Evolutionary conservation across 2,888 invertebrate genomes (phyloP), one percentile per base, ranked within the genome.

Genomic region (Cacoxenus indagator): DNA sequence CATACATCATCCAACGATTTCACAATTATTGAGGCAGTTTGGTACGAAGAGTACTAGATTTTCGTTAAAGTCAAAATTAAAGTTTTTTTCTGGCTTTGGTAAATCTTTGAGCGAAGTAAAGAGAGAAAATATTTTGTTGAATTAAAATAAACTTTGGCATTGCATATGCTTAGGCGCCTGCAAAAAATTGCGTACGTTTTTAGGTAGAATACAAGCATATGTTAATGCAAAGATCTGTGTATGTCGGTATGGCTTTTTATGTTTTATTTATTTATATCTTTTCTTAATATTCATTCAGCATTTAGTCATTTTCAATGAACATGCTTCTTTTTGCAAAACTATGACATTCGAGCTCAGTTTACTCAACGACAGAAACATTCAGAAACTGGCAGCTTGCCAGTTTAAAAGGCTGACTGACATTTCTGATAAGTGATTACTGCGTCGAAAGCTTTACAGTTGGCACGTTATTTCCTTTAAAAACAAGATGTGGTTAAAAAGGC

Each of bases 361-460:
- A 62, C 43, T 45, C 43, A 62, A 45, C 45, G 61, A 43, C 29
- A 57, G 29, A 27, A 57, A 8, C 37, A 59, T n/a, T 57, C 22
- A 59, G 37, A 31, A 62, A 70, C 73, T 73, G 73, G 70, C 62
- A 67, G 59, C 55, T 66, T 45, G 70, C 73, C 70, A 68, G 14
- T n/a, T 73, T n/a, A 67, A 73, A 73, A 68, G 73, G 59, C 70
- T 73, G 68, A 31, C 73, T 65, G 24, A 43, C 24, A 61, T 43
- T 43, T 43, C 24, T 62, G 61, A 62, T 62, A 45, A 62, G 45
- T 43, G 45, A 62, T 62, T 62, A 45, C 24, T 62, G 61, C n/a
- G 61, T 24, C 45, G 19, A 62, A 59, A n/a, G 19, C 19, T 4
- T 22, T 31, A 22, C 51, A 51, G 9, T 51, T 51, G n/a, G 17